Evolutionary conservation across 1,140 invertebrate species (phyloP).

Genomic region (Tenebrio molitor): DNA sequence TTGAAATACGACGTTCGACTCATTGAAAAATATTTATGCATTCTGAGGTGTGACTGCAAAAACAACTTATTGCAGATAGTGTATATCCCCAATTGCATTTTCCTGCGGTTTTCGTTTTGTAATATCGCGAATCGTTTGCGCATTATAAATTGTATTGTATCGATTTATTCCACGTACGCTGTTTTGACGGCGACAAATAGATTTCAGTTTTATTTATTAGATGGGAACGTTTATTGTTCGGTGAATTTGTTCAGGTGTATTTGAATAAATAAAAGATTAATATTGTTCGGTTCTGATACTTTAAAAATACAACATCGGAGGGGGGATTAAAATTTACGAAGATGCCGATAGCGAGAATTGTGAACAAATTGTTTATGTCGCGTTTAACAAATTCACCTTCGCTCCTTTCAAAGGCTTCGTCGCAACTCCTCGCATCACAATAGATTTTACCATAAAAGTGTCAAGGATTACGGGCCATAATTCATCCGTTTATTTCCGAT

Average conservation of each 20-base stretch:
- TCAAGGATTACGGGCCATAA: slow-evolving; percentile 34
- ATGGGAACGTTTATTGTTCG: not conserved
- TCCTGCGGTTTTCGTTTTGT: not conserved
- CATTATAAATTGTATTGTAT: not conserved
- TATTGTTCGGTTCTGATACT: not conserved
- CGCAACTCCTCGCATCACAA: slow-evolving; percentile 7
- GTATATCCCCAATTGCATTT: slow-evolving; percentile 15
- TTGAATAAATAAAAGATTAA: slow-evolving; percentile 4
- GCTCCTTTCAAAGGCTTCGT: slow-evolving; percentile 9
- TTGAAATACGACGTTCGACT: slow-evolving; percentile 15
- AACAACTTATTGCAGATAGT: slow-evolving; percentile 2
- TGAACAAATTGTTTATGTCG: slow-evolving; percentile 5
- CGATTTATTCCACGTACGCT: not conserved
- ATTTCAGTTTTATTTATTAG: not conserved
- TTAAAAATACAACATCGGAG: not conserved
- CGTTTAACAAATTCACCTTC: slow-evolving; percentile 9
- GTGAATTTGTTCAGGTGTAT: slow-evolving; percentile 5
- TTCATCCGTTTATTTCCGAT: slow-evolving; percentile 29
- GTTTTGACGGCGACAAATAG: not conserved
- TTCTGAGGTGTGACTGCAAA: slow-evolving; percentile 2
- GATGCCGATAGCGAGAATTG: not conserved
- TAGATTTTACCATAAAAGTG: slow-evolving; percentile 31
- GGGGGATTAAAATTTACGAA: not conserved
- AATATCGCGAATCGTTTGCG: not conserved
- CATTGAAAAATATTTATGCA: slow-evolving; percentile 25